A percentile compares a stretch with the other conserved stretches of the same genome.
These are phyloP conservation scores for Phataginus tetradactyla DNA, from an alignment of 2,797 vertebrate species.

Conservation along the genomic window DNA sequence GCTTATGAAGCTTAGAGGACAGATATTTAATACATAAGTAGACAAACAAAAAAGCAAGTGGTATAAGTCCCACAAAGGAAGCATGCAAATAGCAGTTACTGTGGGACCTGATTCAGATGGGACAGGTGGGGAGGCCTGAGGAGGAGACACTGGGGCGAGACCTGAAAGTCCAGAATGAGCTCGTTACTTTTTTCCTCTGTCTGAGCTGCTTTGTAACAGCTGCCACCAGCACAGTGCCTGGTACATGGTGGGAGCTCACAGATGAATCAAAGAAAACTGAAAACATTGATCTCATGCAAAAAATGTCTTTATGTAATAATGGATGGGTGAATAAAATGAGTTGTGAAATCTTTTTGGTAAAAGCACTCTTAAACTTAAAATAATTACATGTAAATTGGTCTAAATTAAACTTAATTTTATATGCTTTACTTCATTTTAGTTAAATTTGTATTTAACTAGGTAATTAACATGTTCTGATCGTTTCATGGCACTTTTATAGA, in stretches of 20 bases:
- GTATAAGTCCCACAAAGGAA: not conserved
- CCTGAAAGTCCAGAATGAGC: not conserved
- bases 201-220: not conserved
- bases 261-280: not conserved
- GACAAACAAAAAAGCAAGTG: not conserved
- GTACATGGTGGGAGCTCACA: not conserved
- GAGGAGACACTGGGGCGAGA: not conserved
- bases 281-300: not conserved
- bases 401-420: conserved; percentile 57
- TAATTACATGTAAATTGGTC: conserved; percentile 40
- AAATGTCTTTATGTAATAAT: not conserved
- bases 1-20: not conserved
- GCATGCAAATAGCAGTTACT: not conserved
- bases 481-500: conserved; percentile 56
- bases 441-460: conserved; percentile 67
- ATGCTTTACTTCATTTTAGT: conserved; percentile 39
- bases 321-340: not conserved
- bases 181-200: not conserved
- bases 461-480: conserved; percentile 64
- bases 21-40: not conserved
- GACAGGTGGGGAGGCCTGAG: rapidly evolving
- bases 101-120: not conserved
- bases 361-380: conserved; percentile 37
- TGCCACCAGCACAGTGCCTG: not conserved
- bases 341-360: conserved; percentile 44